phyloP scores from a whole-genome alignment of 2,113 vertebrate species.

The Elachura formosa region DNA sequence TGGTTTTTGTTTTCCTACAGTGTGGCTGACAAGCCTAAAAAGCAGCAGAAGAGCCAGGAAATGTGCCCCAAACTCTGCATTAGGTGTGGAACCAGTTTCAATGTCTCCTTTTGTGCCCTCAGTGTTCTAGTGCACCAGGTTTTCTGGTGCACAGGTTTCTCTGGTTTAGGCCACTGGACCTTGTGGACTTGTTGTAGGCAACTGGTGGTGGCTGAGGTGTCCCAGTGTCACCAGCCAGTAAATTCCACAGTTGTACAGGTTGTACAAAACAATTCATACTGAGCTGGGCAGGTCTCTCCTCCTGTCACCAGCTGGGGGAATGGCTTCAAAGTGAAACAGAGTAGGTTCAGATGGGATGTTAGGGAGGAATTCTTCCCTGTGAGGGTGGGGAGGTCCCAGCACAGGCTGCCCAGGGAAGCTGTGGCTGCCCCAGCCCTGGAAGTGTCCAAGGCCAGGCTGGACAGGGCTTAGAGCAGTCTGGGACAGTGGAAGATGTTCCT shows the following conservation, averaged over 20 bases:
- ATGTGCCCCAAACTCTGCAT: constrained; percentile 69
- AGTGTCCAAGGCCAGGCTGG: not conserved
- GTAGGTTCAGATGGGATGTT: not conserved
- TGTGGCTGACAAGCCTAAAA: constrained; percentile 72
- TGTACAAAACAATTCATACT: not conserved
- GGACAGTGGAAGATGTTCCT: not conserved
- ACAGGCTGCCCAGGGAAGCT: not conserved
- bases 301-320: not conserved
- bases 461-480: not conserved
- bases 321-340: not conserved
- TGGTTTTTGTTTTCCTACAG: constrained; percentile 71
- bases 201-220: not conserved
- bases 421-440: not conserved
- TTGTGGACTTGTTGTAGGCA: not conserved
- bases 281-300: not conserved
- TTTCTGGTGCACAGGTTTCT: constrained; percentile 23
- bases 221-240: not conserved
- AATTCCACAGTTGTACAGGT: not conserved
- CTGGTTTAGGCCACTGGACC: not conserved
- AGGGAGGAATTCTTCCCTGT: not conserved
- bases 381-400: not conserved
- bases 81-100: constrained; percentile 70
- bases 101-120: constrained; percentile 65
- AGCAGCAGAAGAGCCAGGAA: constrained; percentile 71
- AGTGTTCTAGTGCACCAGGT: constrained; percentile 33